Evolutionary conservation across 2,888 invertebrate species (phyloP), one percentile per base, ranked within the genome.

Genomic region (Herminia tarsipennalis): DNA sequence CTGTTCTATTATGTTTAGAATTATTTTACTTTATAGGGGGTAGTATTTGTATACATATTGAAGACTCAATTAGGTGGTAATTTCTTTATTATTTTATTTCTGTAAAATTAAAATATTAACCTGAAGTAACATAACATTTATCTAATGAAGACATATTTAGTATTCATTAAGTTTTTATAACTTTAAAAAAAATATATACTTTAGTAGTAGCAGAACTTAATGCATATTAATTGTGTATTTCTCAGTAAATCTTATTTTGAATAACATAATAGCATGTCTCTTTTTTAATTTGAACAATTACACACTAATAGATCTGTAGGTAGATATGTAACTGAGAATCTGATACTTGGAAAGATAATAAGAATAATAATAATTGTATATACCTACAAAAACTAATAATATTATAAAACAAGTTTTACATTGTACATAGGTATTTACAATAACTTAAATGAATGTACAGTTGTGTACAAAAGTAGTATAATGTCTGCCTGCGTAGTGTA

Each of bases 31-130:
- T 38, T 36, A 20, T 35, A 34, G 39, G 16, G 29, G 13, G 32
- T 43, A 24, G 5, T 12, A n/a, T 42, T 29, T 41, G 5, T 50
- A 28, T 46, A 34, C 6, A 28, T 38, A 24, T 36, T 4, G 10
- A 34, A 40, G 18, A 36, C 24, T 35, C 30, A 43, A 34, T 44
- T 45, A 47, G 49, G 33, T 59, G 47, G 39, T 20, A 29, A 47
- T 42, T 53, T 60, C 56, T 56, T 59, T 47, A 54, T 46, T 34
- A 56, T 62, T 47, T n/a, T n/a, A n/a, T n/a, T 53, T 46, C 45
- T 66, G 60, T 60, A 59, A 41, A 54, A 59, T 65, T 62, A 69
- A 64, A 65, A 52, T 44, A 72, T 75, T 76, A 76, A 76, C 76
- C 70, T 45, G 37, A 57, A 54, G 59, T 73, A 64, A 67, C 57